These are phyloP conservation scores for Oligia strigilis DNA, from an alignment of 2,888 invertebrate species.

Conservation along the genomic window DNA sequence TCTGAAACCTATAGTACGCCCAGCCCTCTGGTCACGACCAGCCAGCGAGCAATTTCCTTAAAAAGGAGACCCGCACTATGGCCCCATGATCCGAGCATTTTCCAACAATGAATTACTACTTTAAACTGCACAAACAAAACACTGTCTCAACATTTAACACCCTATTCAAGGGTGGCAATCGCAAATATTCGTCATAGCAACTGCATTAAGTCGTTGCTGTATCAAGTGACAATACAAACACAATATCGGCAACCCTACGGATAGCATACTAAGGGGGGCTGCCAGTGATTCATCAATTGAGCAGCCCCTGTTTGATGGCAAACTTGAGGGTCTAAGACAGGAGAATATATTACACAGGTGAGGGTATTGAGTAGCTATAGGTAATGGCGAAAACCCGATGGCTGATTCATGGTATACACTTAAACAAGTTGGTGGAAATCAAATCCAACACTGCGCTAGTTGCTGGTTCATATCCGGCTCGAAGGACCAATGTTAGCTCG, in stretches of 20 bases:
- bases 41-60: too few species aligned
- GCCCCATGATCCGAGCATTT: too few species aligned
- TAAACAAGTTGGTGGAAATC: neutral
- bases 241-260: conserved; percentile 48
- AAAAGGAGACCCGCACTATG: too few species aligned
- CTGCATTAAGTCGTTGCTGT: conserved; percentile 73
- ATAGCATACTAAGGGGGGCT: conserved; percentile 61
- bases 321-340: conserved; percentile 64
- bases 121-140: conserved; percentile 29
- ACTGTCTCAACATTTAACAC: conserved; percentile 27
- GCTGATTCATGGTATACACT: conserved; percentile 9
- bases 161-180: conserved; percentile 40
- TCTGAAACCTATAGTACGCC: too few species aligned
- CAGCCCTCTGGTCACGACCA: too few species aligned
- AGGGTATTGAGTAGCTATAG: conserved; percentile 11
- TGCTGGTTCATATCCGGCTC: neutral
- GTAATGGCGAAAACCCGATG: neutral
- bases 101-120: neutral
- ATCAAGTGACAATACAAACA: conserved; percentile 77
- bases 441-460: neutral
- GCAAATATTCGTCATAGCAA: conserved; percentile 69
- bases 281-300: conserved; percentile 79
- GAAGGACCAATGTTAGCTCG: neutral
- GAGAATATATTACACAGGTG: conserved; percentile 53
- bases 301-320: conserved; percentile 69